These are phyloP conservation scores for Volucella inflata DNA, from an alignment of 2,888 invertebrate species.

Conservation along the genomic window DNA sequence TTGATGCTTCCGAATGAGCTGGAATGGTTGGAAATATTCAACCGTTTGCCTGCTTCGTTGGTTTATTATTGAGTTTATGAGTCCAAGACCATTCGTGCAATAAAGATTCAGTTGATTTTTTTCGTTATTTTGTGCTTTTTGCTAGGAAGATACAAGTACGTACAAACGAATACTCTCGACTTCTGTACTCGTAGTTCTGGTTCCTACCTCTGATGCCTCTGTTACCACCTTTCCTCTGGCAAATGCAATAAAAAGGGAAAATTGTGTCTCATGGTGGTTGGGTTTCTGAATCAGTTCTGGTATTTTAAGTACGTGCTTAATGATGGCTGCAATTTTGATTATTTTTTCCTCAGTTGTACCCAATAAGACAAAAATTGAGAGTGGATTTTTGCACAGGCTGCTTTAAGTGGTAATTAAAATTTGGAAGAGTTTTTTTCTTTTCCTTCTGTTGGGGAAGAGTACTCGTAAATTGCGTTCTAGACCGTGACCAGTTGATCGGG, in stretches of 20 bases:
- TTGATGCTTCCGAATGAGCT: no score
- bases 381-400: slow-evolving; percentile 31
- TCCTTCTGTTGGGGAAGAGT: background rate
- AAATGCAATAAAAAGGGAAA: slow-evolving; percentile 19
- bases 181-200: no score
- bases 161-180: background rate
- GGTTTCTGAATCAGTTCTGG: slow-evolving; percentile 51
- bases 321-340: slow-evolving; percentile 35
- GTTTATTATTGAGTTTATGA: slow-evolving; percentile 54
- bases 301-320: slow-evolving; percentile 62
- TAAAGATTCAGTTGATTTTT: slow-evolving; percentile 39
- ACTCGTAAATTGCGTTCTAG: slow-evolving; percentile 23
- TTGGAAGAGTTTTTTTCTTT: slow-evolving; percentile 13
- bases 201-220: no score
- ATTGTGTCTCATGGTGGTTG: slow-evolving; percentile 54
- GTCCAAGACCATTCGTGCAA: slow-evolving; percentile 62
- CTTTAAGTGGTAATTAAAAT: slow-evolving; percentile 56
- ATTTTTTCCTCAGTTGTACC: background rate
- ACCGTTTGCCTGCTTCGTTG: slow-evolving; percentile 1
- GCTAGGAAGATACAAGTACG: slow-evolving; percentile 19
- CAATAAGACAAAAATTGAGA: slow-evolving; percentile 36
- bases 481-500: slow-evolving; percentile 13
- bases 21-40: slow-evolving; percentile 8
- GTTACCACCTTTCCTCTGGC: no score
- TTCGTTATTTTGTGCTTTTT: background rate